Conservation (phyloP, 1,140 invertebrate genomes). For the Drosophila eugracilis region DNA sequence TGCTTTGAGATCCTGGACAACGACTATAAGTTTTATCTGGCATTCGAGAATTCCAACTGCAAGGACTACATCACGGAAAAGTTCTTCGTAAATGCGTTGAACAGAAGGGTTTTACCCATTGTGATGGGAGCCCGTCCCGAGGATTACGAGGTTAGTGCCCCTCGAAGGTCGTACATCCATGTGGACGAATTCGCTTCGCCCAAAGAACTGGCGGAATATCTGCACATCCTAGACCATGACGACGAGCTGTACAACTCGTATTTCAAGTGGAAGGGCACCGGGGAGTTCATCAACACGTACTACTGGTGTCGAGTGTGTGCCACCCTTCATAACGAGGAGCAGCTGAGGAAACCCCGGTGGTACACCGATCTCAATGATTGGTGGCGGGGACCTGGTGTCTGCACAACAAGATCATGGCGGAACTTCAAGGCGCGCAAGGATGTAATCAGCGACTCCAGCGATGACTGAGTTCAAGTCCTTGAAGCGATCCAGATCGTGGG, state of each 20-base stretch:
- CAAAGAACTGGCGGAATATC: conserved; percentile 93
- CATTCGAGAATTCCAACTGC: conserved; percentile 99
- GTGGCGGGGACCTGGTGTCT: conserved; percentile 92
- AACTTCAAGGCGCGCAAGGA: conserved; percentile 86
- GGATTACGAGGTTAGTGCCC: conserved; percentile 95
- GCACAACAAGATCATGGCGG: conserved; percentile 89
- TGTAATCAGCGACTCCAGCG: conserved; percentile 80
- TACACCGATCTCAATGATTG: conserved; percentile 94
- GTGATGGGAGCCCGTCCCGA: conserved; percentile 97
- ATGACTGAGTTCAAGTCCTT: conserved; percentile 71
- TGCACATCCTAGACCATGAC: conserved; percentile 93
- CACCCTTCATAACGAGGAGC: conserved; percentile 91
- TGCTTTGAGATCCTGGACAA: conserved; percentile 96
- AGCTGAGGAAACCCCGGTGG: conserved; percentile 86
- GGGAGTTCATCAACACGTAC: conserved; percentile 97
- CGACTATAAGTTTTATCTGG: conserved; percentile 98
- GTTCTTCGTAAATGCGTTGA: conserved; percentile 97
- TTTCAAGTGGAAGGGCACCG: conserved; percentile 96
- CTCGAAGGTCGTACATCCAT: conserved; percentile 95
- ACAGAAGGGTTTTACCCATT: conserved; percentile 95
- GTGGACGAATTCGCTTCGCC: conserved; percentile 96
- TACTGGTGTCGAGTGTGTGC: conserved; percentile 98
- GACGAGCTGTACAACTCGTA: conserved; percentile 96
- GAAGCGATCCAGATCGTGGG: conserved; percentile 66
- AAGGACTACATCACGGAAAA: conserved; percentile 99